phyloP scores from a whole-genome alignment of 2,113 vertebrate genomes.

The Cephalopholis sonnerati region DNA sequence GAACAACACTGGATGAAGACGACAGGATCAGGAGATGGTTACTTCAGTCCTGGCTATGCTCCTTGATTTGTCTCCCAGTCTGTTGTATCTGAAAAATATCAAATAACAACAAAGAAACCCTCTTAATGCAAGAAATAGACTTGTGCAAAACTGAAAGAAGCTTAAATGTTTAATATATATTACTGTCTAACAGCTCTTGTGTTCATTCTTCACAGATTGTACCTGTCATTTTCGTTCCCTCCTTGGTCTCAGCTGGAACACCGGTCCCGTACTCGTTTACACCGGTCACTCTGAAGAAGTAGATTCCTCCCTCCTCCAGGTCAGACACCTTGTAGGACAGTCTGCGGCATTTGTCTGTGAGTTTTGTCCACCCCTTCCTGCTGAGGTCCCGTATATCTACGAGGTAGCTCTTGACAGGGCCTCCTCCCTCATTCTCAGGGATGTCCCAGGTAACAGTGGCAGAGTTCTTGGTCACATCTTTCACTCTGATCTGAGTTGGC shows the following conservation, averaged over 20 bases:
- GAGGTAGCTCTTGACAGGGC: slow-evolving; percentile 93
- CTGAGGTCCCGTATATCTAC: slow-evolving; percentile 97
- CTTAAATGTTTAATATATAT: no score
- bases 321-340: slow-evolving; percentile 92
- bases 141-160: background rate
- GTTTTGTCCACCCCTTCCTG: slow-evolving; percentile 94
- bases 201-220: slow-evolving; percentile 20
- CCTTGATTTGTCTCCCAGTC: slow-evolving; percentile 73
- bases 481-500: slow-evolving; percentile 87
- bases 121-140: slow-evolving; percentile 10
- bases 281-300: slow-evolving; percentile 95
- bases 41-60: slow-evolving; percentile 41
- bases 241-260: slow-evolving; percentile 91
- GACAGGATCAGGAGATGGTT: slow-evolving; percentile 3
- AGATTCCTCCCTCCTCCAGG: slow-evolving; percentile 94
- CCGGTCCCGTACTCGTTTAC: slow-evolving; percentile 96
- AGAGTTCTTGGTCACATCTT: slow-evolving; percentile 93
- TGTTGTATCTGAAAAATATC: slow-evolving; percentile 67
- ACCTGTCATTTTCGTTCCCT: slow-evolving; percentile 97
- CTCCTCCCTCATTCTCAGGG: slow-evolving; percentile 97
- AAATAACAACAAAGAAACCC: background rate
- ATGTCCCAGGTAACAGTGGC: slow-evolving; percentile 94
- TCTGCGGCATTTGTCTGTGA: slow-evolving; percentile 92
- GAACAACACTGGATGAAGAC: background rate
- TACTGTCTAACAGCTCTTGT: no score